These are phyloP conservation scores for Podargus strigoides DNA, from an alignment of 2,797 vertebrate species.

Conservation along the genomic window DNA sequence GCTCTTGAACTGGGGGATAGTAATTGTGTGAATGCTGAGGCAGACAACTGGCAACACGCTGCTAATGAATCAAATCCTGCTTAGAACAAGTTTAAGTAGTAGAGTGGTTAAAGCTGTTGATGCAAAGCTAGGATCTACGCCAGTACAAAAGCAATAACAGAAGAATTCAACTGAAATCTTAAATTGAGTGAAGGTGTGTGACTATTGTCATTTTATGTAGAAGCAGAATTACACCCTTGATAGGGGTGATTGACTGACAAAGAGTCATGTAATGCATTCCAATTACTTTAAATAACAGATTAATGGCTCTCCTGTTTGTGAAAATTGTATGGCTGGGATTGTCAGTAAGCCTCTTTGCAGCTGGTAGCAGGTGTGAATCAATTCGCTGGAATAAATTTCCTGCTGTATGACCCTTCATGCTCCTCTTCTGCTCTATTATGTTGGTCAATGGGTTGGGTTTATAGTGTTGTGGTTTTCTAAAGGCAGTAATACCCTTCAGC, in stretches of 20 bases:
- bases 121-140: not conserved
- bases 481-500: not conserved
- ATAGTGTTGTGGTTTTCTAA: not conserved
- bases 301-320: slow-evolving; percentile 2
- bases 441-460: not conserved
- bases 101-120: not conserved
- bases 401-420: not conserved
- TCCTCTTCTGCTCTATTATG: not conserved
- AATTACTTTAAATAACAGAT: slow-evolving; percentile 24
- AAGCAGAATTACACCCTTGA: not conserved
- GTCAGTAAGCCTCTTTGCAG: slow-evolving; percentile 13
- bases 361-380: slow-evolving; percentile 44
- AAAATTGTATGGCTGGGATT: not conserved
- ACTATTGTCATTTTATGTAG: not conserved
- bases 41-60: not conserved
- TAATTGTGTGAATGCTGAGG: not conserved
- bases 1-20: not conserved
- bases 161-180: not conserved
- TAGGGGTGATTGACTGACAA: not conserved
- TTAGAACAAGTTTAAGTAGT: not conserved
- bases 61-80: not conserved
- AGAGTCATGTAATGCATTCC: not conserved
- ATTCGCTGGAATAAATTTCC: slow-evolving; percentile 29
- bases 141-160: not conserved
- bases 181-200: not conserved